A percentile compares a stretch with the other conserved stretches of the same genome.
Evolutionary conservation across 2,888 invertebrate genomes (phyloP).

Genomic region (Leistus spinibarbis): DNA sequence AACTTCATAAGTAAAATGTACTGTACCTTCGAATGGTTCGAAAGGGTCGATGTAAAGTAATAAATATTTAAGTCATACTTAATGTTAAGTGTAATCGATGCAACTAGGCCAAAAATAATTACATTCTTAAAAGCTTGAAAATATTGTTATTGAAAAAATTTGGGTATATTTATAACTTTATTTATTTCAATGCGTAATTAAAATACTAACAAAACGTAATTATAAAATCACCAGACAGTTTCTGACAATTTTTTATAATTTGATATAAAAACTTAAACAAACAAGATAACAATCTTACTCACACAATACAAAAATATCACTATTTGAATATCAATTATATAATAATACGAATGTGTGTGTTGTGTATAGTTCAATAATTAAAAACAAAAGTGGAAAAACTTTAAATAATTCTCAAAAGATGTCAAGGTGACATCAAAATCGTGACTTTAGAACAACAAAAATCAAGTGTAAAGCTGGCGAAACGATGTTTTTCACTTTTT

Average conservation of each 20-base stretch:
- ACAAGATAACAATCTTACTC: neutral
- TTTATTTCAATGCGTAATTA: too few species aligned
- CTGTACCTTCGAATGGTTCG: too few species aligned
- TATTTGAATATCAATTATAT: neutral
- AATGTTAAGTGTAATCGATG: too few species aligned
- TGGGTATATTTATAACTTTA: too few species aligned
- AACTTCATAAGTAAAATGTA: too few species aligned
- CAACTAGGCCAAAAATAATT: too few species aligned
- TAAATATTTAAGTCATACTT: too few species aligned
- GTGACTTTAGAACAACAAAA: conserved; percentile 6
- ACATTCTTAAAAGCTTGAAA: too few species aligned
- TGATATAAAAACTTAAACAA: neutral
- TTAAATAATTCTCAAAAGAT: conserved; percentile 11
- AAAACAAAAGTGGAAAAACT: conserved; percentile 4
- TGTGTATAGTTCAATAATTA: neutral
- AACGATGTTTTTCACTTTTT: conserved; percentile 40
- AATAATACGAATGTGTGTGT: too few species aligned
- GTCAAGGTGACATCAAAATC: conserved; percentile 12
- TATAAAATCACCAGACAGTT: neutral
- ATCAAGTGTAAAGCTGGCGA: neutral
- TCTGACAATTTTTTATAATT: neutral
- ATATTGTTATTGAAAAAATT: too few species aligned
- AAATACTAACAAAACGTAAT: too few species aligned
- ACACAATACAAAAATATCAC: neutral
- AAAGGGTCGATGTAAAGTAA: too few species aligned